A percentile compares a stretch with the other conserved stretches of the same genome.
phyloP scores from a whole-genome alignment of 2,797 vertebrate species.

The Falco peregrinus region DNA sequence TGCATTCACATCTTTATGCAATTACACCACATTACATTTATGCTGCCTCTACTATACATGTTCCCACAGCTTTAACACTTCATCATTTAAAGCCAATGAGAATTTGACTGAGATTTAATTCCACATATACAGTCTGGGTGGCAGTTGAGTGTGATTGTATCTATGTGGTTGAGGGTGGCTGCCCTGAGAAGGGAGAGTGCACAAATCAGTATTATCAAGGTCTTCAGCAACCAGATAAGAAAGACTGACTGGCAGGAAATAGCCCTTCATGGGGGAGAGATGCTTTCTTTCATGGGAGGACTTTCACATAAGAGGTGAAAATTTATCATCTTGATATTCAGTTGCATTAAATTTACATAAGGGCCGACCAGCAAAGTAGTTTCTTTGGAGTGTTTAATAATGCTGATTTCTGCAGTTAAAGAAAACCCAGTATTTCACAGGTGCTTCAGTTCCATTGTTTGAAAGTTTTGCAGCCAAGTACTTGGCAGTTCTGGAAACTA shows the following conservation, averaged over 20 bases:
- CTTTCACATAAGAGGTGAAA: conserved; percentile 15
- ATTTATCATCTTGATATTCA: neutral
- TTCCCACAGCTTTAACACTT: conserved; percentile 29
- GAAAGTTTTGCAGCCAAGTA: neutral
- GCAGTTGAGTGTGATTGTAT: neutral
- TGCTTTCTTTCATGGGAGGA: neutral
- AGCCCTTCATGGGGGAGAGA: neutral
- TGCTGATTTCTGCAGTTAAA: neutral
- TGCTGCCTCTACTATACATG: neutral
- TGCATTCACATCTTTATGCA: conserved; percentile 11
- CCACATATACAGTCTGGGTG: neutral
- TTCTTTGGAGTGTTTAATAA: neutral
- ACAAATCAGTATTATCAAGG: neutral
- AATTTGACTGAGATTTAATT: neutral
- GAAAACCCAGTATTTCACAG: neutral
- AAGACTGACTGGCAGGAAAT: neutral
- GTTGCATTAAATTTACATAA: neutral
- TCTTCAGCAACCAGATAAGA: neutral
- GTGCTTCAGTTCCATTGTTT: accelerated
- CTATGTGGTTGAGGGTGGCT: neutral
- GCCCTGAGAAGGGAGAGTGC: neutral
- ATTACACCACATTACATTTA: neutral
- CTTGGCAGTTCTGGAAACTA: neutral
- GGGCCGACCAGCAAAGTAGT: neutral
- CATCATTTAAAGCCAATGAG: neutral